Conservation (phyloP, 2,888 invertebrate genomes). For the Diplazon laetatorius region DNA sequence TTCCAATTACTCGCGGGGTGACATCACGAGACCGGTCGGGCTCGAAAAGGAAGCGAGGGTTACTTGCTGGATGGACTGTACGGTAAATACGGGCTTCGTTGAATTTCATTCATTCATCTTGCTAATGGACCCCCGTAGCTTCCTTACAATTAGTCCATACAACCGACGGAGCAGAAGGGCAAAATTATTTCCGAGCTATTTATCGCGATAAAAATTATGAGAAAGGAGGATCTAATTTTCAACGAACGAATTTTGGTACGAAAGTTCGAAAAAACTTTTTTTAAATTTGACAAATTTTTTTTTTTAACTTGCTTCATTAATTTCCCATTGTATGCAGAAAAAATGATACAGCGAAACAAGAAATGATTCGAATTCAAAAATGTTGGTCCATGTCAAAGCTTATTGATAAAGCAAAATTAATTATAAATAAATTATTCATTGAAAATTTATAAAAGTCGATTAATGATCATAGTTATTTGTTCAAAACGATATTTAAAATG, state of each 20-base stretch:
- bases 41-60: background rate
- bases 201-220: constrained; percentile 22
- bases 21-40: constrained; percentile 6
- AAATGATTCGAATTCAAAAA: no score
- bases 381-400: no score
- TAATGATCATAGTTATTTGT: no score
- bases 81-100: background rate
- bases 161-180: constrained; percentile 30
- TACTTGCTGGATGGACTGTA: background rate
- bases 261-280: no score
- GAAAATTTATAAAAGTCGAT: no score
- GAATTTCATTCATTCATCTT: constrained; percentile 25
- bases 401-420: no score
- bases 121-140: constrained; percentile 11
- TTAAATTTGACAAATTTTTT: no score
- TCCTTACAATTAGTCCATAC: constrained; percentile 42
- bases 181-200: constrained; percentile 39
- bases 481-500: no score
- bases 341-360: no score
- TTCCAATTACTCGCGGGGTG: constrained; percentile 25
- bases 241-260: background rate
- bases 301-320: no score
- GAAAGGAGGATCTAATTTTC: constrained; percentile 27
- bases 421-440: no score
- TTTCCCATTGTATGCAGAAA: no score